These are phyloP conservation scores for Mus spicilegus DNA, from an alignment of 2,113 vertebrate genomes.

Conservation along the genomic window DNA sequence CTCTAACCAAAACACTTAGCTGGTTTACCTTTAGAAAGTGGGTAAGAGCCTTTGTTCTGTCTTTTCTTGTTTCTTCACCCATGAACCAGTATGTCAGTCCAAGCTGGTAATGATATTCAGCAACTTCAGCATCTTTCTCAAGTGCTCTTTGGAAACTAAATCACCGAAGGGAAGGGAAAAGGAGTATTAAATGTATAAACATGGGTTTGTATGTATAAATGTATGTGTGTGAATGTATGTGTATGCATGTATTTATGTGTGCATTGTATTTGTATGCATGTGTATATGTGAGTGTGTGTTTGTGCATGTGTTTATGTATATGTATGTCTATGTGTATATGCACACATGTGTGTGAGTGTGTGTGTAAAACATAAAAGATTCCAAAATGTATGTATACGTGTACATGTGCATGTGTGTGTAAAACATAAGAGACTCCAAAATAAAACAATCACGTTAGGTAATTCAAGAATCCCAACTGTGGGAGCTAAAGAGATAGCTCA, in stretches of 20 bases:
- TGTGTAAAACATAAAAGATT: not conserved
- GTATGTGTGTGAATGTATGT: too few species aligned
- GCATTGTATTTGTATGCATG: too few species aligned
- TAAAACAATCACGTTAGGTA: not conserved
- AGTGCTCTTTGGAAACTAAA: slow-evolving; percentile 92
- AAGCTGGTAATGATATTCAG: slow-evolving; percentile 92
- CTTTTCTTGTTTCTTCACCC: slow-evolving; percentile 92
- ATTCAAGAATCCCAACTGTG: slow-evolving; percentile 23
- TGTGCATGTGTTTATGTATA: not conserved
- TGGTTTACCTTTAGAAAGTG: slow-evolving; percentile 94
- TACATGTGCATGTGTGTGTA: not conserved
- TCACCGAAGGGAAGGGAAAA: slow-evolving; percentile 17
- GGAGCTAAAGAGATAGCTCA: not conserved
- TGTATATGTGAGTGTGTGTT: not conserved
- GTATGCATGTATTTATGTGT: too few species aligned
- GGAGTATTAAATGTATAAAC: not conserved
- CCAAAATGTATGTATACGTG: not conserved
- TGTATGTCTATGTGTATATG: too few species aligned
- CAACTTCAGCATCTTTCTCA: slow-evolving; percentile 88
- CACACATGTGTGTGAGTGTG: not conserved
- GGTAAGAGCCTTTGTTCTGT: slow-evolving; percentile 93
- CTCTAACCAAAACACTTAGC: slow-evolving; percentile 13
- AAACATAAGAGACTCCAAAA: not conserved
- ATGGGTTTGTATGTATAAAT: not conserved
- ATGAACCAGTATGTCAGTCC: slow-evolving; percentile 95